Conservation (phyloP, 2,888 invertebrate genomes). For the Gymnoscelis rufifasciata region DNA sequence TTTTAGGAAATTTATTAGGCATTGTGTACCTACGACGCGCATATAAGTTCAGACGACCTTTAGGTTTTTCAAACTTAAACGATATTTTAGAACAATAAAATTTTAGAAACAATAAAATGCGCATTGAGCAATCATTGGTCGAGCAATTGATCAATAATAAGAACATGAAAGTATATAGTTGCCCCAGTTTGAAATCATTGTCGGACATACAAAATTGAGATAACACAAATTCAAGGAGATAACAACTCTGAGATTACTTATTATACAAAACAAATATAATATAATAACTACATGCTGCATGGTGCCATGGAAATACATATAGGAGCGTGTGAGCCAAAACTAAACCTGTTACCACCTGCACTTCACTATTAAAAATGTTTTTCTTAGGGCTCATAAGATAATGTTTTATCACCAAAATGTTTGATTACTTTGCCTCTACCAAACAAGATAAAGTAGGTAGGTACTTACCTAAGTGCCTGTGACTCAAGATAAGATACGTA, state of each 20-base stretch:
- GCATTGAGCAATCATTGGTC: neutral
- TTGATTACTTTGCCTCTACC: constrained; percentile 51
- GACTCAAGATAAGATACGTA: constrained; percentile 46
- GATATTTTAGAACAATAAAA: too few relatives aligned
- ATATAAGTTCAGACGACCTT: too few relatives aligned
- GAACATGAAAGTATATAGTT: constrained; percentile 22
- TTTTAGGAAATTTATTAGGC: too few relatives aligned
- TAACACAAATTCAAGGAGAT: constrained; percentile 27
- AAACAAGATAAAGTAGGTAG: constrained; percentile 68
- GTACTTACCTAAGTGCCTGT: constrained; percentile 50
- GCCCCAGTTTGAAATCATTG: constrained; percentile 37
- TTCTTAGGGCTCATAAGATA: constrained; percentile 42
- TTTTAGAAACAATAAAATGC: too few relatives aligned
- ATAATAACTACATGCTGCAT: neutral
- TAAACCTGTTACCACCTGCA: too few relatives aligned
- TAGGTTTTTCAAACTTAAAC: too few relatives aligned
- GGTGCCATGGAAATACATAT: neutral
- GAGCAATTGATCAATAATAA: constrained; percentile 12
- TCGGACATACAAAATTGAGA: constrained; percentile 29
- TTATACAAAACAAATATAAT: constrained; percentile 8
- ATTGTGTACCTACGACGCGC: too few relatives aligned
- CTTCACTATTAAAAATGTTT: constrained; percentile 15
- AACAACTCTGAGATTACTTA: constrained; percentile 21
- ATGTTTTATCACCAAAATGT: constrained; percentile 54
- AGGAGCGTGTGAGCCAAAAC: constrained; percentile 15